Evolutionary conservation across 30 jellyfish, hydroid and myxozoan genomes (phyloP).

Genomic region (Rhopilema esculentum): DNA sequence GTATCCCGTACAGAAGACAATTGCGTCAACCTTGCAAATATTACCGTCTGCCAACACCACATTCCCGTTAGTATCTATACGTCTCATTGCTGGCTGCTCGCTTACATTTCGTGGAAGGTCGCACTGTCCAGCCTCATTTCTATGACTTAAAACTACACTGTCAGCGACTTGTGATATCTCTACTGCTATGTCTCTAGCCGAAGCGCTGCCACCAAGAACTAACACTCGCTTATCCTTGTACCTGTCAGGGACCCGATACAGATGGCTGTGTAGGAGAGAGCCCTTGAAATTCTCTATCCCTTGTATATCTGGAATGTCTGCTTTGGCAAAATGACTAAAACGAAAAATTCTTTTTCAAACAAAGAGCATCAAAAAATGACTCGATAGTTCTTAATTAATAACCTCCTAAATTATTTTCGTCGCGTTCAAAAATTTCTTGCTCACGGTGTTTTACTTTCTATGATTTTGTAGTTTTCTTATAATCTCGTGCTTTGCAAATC

Average conservation of each 20-base stretch:
- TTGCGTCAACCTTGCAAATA: slow-evolving; percentile 59
- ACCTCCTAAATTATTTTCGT: no score
- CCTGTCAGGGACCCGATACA: slow-evolving; percentile 70
- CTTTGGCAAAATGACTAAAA: slow-evolving; percentile 76
- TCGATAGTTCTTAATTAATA: not conserved
- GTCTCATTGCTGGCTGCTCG: slow-evolving; percentile 54
- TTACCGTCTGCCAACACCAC: slow-evolving; percentile 53
- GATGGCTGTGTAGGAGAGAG: slow-evolving; percentile 72
- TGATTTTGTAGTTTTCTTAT: not conserved
- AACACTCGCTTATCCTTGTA: slow-evolving; percentile 45
- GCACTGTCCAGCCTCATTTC: slow-evolving; percentile 45
- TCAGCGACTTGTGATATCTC: slow-evolving; percentile 70
- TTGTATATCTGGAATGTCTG: slow-evolving; percentile 65
- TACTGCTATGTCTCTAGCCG: slow-evolving; percentile 84
- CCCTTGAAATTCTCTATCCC: slow-evolving; percentile 82
- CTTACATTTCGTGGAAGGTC: slow-evolving; percentile 58
- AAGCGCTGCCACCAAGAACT: slow-evolving; percentile 85
- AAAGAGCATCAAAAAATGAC: not conserved
- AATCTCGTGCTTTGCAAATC: no score
- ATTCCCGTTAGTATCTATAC: slow-evolving; percentile 44
- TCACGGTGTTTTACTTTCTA: not conserved
- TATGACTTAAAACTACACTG: slow-evolving; percentile 65
- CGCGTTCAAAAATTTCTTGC: not conserved
- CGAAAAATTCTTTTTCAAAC: not conserved
- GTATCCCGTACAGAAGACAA: slow-evolving; percentile 88